Percentiles rank a stretch among this genome's conserved stretches.
Evolutionary conservation across 1,140 invertebrate species (phyloP).

Genomic region (Telenomus remus): DNA sequence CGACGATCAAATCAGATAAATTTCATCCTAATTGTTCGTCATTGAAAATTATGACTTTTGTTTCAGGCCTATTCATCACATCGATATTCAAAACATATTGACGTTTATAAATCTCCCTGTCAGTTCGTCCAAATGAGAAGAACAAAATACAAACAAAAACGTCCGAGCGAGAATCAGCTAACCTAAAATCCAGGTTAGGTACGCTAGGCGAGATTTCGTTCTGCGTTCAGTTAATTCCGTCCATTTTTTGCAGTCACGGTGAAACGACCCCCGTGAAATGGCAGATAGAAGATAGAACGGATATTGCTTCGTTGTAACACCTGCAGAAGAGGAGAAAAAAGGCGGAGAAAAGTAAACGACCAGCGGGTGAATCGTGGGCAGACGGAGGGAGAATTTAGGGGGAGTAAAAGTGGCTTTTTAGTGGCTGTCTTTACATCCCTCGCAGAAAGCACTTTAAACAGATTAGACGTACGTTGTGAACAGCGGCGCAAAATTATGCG

Average conservation of each 20-base stretch:
- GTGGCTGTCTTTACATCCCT: constrained; percentile 46
- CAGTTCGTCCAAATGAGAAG: too few species aligned
- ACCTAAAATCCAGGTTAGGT: too few species aligned
- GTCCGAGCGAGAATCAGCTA: too few species aligned
- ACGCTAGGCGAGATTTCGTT: too few species aligned
- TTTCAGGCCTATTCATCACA: background rate
- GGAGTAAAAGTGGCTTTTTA: constrained; percentile 48
- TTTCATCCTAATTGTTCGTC: constrained; percentile 24
- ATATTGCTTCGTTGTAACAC: constrained; percentile 58
- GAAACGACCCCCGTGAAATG: constrained; percentile 25
- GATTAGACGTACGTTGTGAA: constrained; percentile 56
- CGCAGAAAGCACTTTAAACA: constrained; percentile 41
- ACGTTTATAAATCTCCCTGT: too few species aligned
- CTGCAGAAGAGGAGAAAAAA: constrained; percentile 26
- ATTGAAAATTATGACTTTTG: constrained; percentile 25
- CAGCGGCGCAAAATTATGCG: constrained; percentile 30
- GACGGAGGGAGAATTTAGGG: constrained; percentile 14
- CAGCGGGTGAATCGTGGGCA: constrained; percentile 7
- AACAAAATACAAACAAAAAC: too few species aligned
- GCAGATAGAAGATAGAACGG: constrained; percentile 53
- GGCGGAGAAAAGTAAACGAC: constrained; percentile 25
- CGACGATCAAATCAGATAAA: constrained; percentile 6
- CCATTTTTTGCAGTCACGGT: constrained; percentile 4
- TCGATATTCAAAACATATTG: too few species aligned
- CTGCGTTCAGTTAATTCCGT: constrained; percentile 6